Percentiles rank a stretch among this genome's conserved stretches.
Evolutionary conservation across 2,797 vertebrate genomes (phyloP).

Genomic region (Nothura maculosa): DNA sequence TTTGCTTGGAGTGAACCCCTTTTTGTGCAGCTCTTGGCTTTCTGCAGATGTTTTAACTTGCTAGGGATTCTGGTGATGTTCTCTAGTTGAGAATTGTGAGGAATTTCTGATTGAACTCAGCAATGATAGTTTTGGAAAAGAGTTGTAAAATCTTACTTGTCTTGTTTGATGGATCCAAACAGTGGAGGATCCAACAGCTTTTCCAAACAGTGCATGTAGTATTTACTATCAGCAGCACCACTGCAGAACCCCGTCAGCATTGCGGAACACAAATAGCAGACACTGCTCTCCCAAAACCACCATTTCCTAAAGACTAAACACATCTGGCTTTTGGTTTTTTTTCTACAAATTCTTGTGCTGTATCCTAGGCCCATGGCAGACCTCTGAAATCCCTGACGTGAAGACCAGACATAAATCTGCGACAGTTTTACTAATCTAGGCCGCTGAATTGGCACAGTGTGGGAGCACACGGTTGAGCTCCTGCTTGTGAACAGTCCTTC

Average conservation of each 20-base stretch:
- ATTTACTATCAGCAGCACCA: background rate
- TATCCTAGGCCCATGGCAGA: accelerated
- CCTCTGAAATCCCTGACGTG: background rate
- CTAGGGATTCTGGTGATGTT: background rate
- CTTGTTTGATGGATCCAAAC: background rate
- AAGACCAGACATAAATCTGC: background rate
- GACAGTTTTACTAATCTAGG: background rate
- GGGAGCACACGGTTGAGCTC: accelerated
- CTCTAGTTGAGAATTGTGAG: background rate
- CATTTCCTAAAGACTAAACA: background rate
- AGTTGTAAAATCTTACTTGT: background rate
- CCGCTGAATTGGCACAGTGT: background rate
- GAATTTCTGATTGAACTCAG: background rate
- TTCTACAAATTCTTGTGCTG: background rate
- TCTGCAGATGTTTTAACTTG: background rate
- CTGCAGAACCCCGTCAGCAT: background rate
- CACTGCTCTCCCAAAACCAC: background rate
- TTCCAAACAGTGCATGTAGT: background rate
- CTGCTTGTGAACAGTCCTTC: background rate
- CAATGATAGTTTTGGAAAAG: background rate
- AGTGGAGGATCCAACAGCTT: too few species aligned
- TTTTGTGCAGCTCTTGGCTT: background rate
- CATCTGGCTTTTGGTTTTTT: background rate
- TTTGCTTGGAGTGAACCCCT: background rate
- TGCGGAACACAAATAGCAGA: background rate